Conservation (phyloP, 2,888 invertebrate species). For the Allygus modestus region DNA sequence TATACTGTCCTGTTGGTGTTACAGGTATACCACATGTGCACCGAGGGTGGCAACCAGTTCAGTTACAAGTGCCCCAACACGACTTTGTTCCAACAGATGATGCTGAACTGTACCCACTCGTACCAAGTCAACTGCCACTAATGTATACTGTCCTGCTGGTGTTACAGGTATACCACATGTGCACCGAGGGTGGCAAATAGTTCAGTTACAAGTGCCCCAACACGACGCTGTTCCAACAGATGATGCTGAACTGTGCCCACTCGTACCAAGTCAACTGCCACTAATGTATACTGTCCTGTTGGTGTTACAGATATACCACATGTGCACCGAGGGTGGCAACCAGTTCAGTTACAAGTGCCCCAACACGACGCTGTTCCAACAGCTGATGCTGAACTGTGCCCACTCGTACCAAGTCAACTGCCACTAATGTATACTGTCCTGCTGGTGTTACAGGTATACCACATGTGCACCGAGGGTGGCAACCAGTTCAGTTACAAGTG, state of each 20-base stretch:
- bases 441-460: constrained; percentile 81
- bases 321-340: constrained; percentile 87
- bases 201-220: constrained; percentile 86
- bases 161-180: constrained; percentile 87
- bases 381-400: constrained; percentile 88
- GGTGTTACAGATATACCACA: constrained; percentile 83
- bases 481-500: constrained; percentile 88
- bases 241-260: constrained; percentile 88
- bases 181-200: constrained; percentile 85
- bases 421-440: too few relatives aligned
- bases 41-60: constrained; percentile 86
- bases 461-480: constrained; percentile 88
- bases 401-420: constrained; percentile 92
- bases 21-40: constrained; percentile 90
- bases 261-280: too few relatives aligned
- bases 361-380: constrained; percentile 88
- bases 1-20: too few relatives aligned
- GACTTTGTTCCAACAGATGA: constrained; percentile 87
- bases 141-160: too few relatives aligned
- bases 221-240: constrained; percentile 87
- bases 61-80: constrained; percentile 88
- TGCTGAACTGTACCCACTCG: constrained; percentile 90
- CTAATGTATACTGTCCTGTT: too few relatives aligned
- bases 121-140: constrained; percentile 91
- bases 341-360: constrained; percentile 84